Base-by-base conservation (phyloP, 2,888 invertebrate genomes). In the Alitta virens region DNA sequence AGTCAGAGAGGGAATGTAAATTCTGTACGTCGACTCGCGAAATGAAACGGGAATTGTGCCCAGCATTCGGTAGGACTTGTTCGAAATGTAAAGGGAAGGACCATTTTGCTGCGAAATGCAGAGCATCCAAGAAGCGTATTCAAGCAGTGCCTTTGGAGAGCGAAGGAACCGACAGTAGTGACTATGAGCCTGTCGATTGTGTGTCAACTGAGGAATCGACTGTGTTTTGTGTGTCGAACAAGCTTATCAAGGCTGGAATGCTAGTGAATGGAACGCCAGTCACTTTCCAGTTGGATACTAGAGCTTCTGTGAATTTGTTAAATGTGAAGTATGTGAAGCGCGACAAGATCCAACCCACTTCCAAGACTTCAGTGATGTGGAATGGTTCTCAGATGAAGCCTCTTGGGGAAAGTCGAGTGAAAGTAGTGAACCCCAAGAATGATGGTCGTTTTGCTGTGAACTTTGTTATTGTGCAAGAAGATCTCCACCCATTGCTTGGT, bases 211-310 rank as follows among this genome's bases (percentile, higher is more conserved):
- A n/a, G n/a, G n/a, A n/a, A n/a, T n/a, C n/a, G n/a, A n/a, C n/a
- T n/a, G n/a, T n/a, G n/a, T n/a, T n/a, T n/a, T n/a, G n/a, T n/a
- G n/a, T n/a, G n/a, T n/a, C n/a, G n/a, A n/a, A n/a, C n/a, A n/a
- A n/a, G n/a, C n/a, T n/a, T n/a, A n/a, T n/a, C n/a, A n/a, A n/a
- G n/a, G n/a, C n/a, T n/a, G n/a, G n/a, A n/a, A n/a, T n/a, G n/a
- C n/a, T n/a, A n/a, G n/a, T n/a, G n/a, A n/a, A n/a, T n/a, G 42
- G 12, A 40, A 40, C 46, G 0, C 3, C n/a, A 25, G 64, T 62
- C 12, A 54, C 16, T 21, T 64, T 64, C 55, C 59, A 64, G 24
- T 27, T 59, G n/a, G 65, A 64, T 21, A 65, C 61, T 14, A 64
- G 64, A 16, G 49, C 66, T 27, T 27, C 62, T n/a, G 43, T 55